Evolutionary conservation across 1,140 invertebrate genomes (phyloP).

Genomic region (Rhagoletis zephyria): DNA sequence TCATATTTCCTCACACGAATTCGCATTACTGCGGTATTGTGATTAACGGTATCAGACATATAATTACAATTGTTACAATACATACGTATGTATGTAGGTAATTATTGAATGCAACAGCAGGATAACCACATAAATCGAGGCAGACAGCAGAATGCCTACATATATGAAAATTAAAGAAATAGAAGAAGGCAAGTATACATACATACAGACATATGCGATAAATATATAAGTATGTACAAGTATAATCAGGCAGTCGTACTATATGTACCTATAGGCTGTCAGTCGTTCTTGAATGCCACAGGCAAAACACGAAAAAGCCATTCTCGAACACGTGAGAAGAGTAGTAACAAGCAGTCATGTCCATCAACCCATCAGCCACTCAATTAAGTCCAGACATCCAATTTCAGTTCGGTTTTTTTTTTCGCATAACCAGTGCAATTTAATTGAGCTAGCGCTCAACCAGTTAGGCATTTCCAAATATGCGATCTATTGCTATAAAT

Average conservation of each 20-base stretch:
- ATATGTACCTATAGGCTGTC: too few relatives aligned
- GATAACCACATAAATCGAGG: neutral
- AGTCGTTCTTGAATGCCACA: too few relatives aligned
- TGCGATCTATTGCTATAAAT: too few relatives aligned
- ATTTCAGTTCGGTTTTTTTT: neutral
- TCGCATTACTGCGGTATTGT: slow-evolving; percentile 8
- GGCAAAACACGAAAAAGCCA: too few relatives aligned
- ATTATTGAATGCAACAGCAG: neutral
- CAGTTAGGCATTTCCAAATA: neutral
- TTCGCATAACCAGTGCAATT: neutral
- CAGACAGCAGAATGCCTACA: neutral
- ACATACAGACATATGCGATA: neutral
- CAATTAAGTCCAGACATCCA: neutral
- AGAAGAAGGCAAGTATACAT: neutral
- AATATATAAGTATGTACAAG: neutral
- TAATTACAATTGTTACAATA: neutral
- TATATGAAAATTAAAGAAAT: neutral
- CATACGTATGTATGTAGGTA: neutral
- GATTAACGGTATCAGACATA: neutral
- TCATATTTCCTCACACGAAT: neutral
- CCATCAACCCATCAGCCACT: too few relatives aligned
- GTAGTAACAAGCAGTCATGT: too few relatives aligned
- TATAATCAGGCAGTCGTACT: neutral
- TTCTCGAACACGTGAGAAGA: too few relatives aligned
- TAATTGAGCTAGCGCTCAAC: neutral